These are phyloP conservation scores for Ceratosolen solmsi DNA, from an alignment of 1,140 invertebrate species.

Conservation along the genomic window DNA sequence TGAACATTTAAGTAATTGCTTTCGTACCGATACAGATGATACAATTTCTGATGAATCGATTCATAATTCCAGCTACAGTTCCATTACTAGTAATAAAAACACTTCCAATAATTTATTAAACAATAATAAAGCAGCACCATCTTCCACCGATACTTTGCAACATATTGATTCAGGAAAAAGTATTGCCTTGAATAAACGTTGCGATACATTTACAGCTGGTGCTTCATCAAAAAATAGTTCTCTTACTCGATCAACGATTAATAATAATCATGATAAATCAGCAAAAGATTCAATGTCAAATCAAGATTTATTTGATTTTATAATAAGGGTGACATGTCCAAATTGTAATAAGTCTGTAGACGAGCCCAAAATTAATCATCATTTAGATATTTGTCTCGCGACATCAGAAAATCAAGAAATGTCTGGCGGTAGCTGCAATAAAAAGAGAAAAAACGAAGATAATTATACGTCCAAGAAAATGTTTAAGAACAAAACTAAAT, in stretches of 20 bases:
- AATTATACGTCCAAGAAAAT: neutral
- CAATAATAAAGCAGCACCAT: no score
- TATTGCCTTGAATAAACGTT: no score
- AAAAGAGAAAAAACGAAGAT: neutral
- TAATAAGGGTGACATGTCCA: constrained; percentile 66
- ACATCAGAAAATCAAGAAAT: constrained; percentile 24
- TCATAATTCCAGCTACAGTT: constrained; percentile 56
- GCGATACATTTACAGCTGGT: no score
- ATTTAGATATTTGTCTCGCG: constrained; percentile 68
- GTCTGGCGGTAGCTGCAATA: neutral
- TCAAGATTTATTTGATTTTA: neutral
- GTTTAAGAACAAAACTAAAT: no score
- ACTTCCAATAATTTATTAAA: no score
- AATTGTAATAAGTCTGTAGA: constrained; percentile 64
- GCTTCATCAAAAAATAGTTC: no score
- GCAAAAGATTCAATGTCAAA: no score
- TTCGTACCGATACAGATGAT: neutral
- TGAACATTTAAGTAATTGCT: constrained; percentile 73
- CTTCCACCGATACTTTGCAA: no score
- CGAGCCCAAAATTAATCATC: constrained; percentile 64
- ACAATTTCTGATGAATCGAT: constrained; percentile 47
- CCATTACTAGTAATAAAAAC: constrained; percentile 18
- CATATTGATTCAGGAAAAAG: no score
- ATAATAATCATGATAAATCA: no score
- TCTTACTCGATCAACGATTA: no score